Evolutionary conservation across 2,888 invertebrate species (phyloP).

Genomic region (Ditylenchus weischeri): DNA sequence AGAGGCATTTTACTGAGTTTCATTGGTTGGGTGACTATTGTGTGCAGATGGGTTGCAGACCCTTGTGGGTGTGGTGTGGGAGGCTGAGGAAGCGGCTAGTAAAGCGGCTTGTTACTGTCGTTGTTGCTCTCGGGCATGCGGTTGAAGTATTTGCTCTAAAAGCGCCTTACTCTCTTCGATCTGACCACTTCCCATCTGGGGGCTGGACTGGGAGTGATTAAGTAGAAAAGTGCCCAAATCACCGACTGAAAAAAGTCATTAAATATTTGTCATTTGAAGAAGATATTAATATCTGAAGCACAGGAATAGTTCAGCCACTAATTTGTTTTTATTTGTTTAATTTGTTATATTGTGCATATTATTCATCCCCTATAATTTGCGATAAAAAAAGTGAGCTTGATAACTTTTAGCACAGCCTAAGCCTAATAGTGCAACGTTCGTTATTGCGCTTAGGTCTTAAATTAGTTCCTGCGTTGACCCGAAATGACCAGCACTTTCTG

Average conservation of each 20-base stretch:
- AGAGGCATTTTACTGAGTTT: not conserved
- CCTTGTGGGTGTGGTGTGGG: slow-evolving; percentile 9
- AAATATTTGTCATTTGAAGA: not conserved
- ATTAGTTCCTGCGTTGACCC: no score
- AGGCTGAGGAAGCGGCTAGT: slow-evolving; percentile 12
- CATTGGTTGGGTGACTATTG: slow-evolving; percentile 16
- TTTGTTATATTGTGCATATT: no score
- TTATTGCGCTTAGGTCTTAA: no score
- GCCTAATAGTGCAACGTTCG: no score
- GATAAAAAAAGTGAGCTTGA: no score
- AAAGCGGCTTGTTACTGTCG: slow-evolving; percentile 26
- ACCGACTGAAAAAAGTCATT: not conserved
- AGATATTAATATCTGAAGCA: no score
- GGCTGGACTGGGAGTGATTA: slow-evolving; percentile 6
- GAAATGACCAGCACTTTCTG: no score
- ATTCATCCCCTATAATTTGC: no score
- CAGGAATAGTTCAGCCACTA: no score
- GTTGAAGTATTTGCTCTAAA: slow-evolving; percentile 21
- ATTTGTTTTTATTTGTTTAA: no score
- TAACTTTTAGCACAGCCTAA: no score
- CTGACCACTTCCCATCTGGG: not conserved
- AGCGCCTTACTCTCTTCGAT: slow-evolving; percentile 14
- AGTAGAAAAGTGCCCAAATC: not conserved
- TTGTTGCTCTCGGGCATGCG: slow-evolving; percentile 21
- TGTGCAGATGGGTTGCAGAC: slow-evolving; percentile 1